phyloP scores from a whole-genome alignment of 2,113 vertebrate species.

The Phaethornis superciliosus region DNA sequence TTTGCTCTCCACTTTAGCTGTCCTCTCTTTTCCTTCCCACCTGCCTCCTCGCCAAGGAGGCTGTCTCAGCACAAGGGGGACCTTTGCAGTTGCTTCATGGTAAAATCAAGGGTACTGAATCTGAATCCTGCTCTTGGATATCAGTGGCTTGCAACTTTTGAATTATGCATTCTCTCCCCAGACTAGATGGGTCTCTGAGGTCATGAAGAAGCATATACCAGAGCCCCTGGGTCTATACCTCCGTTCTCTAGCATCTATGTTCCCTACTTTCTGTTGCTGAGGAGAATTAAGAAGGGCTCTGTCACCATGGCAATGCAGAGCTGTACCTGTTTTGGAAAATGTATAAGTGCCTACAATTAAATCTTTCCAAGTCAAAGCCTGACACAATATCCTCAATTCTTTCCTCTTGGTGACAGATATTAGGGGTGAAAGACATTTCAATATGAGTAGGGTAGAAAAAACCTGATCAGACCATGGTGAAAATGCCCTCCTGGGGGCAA shows the following conservation, averaged over 20 bases:
- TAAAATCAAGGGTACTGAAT: not conserved
- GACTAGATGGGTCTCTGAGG: not conserved
- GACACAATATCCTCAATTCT: too few species aligned
- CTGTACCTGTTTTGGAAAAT: too few species aligned
- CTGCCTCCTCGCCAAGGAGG: not conserved
- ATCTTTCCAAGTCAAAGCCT: too few species aligned
- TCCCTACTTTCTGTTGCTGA: not conserved
- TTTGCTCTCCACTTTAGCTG: not conserved
- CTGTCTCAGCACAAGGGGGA: not conserved
- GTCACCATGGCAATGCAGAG: not conserved
- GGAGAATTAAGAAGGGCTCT: not conserved
- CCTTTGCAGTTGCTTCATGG: not conserved
- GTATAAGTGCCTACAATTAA: too few species aligned
- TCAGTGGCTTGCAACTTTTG: not conserved
- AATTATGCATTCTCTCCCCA: not conserved
- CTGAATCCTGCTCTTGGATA: not conserved
- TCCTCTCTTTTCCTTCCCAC: not conserved
- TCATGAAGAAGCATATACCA: not conserved
- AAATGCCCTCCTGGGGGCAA: not conserved
- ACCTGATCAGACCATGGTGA: not conserved
- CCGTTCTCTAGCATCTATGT: not conserved
- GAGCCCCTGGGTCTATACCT: not conserved
- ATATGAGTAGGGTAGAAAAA: not conserved
- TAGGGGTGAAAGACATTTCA: not conserved
- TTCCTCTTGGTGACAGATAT: too few species aligned